Conservation (phyloP, 2,113 vertebrate species). For the Mastomys coucha region DNA sequence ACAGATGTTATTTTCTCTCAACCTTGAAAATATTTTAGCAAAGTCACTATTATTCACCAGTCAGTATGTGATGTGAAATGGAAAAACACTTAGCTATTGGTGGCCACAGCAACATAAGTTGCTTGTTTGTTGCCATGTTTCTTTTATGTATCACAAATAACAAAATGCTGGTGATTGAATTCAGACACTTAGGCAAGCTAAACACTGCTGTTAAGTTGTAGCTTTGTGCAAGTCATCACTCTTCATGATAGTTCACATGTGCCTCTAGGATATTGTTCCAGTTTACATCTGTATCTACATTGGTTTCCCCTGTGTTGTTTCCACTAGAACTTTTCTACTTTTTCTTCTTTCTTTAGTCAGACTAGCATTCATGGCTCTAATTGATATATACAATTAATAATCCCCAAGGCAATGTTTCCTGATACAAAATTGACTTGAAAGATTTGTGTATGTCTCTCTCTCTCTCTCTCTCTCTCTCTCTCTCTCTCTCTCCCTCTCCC, state of each 20-base stretch:
- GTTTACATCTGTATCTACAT: background rate
- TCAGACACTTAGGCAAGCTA: background rate
- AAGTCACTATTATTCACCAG: background rate
- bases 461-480: too few relatives aligned
- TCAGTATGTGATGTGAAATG: background rate
- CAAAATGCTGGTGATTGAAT: background rate
- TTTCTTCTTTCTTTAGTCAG: background rate
- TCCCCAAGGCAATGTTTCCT: background rate
- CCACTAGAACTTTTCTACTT: background rate
- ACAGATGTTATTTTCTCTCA: background rate
- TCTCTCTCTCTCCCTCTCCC: too few relatives aligned
- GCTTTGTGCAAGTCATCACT: background rate
- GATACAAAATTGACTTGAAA: background rate
- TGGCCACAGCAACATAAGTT: background rate
- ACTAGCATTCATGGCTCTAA: background rate
- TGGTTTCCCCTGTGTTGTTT: accelerated
- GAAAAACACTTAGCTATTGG: background rate
- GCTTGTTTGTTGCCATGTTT: background rate
- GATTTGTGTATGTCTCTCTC: background rate
- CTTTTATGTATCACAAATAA: background rate
- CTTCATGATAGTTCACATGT: background rate
- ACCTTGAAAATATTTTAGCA: background rate
- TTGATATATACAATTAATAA: background rate
- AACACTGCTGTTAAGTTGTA: background rate
- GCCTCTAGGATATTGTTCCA: background rate